phyloP scores from a whole-genome alignment of 1,140 invertebrate species.

The Idris sp. region DNA sequence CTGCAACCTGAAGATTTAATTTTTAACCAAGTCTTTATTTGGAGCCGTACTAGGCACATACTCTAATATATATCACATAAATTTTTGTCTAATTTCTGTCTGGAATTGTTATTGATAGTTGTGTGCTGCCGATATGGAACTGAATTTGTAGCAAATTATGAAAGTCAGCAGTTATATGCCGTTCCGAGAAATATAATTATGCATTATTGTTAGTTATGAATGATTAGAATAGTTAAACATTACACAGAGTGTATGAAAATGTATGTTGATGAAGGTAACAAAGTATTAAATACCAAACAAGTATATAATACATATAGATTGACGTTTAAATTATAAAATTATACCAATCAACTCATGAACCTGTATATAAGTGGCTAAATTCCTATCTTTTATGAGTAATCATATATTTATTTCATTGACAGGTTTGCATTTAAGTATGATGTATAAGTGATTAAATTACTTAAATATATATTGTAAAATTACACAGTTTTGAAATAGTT shows the following conservation, averaged over 20 bases:
- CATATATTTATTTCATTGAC: constrained; percentile 37
- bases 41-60: too few species aligned
- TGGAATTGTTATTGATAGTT: too few species aligned
- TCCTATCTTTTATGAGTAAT: constrained; percentile 36
- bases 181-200: constrained; percentile 34
- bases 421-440: constrained; percentile 25
- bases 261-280: constrained; percentile 38
- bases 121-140: too few species aligned
- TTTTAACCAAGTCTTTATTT: too few species aligned
- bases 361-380: constrained; percentile 33
- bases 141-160: constrained; percentile 13
- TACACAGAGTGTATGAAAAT: constrained; percentile 17
- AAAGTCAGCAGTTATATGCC: constrained; percentile 2
- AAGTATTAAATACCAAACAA: constrained; percentile 26
- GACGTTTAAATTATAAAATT: constrained; percentile 66
- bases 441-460: constrained; percentile 33
- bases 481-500: constrained; percentile 1
- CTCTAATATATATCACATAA: too few species aligned
- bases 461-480: constrained; percentile 13
- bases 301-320: constrained; percentile 11
- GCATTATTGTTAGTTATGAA: constrained; percentile 40
- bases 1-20: too few species aligned
- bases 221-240: constrained; percentile 29
- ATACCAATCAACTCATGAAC: constrained; percentile 53
- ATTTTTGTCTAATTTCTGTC: too few species aligned